Percentiles rank a stretch among this genome's conserved stretches.
phyloP scores from a whole-genome alignment of 2,113 vertebrate species.

The Brevimyrus niger region DNA sequence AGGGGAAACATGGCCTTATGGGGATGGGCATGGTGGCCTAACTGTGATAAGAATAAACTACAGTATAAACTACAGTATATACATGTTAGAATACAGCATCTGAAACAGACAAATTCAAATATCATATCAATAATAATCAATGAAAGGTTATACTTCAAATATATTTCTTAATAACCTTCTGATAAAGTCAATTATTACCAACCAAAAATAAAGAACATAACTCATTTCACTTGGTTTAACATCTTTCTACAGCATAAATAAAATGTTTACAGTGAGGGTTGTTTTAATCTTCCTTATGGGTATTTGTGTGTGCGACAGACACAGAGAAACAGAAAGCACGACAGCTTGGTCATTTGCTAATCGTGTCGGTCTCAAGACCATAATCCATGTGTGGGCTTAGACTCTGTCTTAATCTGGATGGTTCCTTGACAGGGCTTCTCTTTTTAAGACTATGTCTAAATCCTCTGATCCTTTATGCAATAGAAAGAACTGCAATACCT shows the following conservation, averaged over 20 bases:
- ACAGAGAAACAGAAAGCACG: conserved; percentile 11
- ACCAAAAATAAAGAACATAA: not conserved
- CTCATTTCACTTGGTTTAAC: not conserved
- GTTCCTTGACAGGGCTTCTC: conserved; percentile 70
- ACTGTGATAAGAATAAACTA: not conserved
- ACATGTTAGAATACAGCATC: not conserved
- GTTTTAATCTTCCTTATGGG: not conserved
- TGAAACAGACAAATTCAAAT: not conserved
- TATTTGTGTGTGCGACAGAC: not conserved
- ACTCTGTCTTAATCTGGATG: conserved; percentile 67
- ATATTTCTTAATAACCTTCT: not conserved
- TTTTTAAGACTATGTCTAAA: conserved; percentile 73
- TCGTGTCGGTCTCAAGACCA: conserved; percentile 40
- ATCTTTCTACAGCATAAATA: not conserved
- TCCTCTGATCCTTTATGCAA: conserved; percentile 57
- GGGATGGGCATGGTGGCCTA: not conserved
- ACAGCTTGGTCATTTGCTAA: conserved; percentile 43
- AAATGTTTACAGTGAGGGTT: not conserved
- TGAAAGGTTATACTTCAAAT: not conserved
- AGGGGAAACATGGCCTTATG: not conserved
- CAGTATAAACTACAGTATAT: not conserved
- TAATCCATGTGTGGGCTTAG: conserved; percentile 52
- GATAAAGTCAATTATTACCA: not conserved
- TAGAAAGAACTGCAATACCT: not conserved
- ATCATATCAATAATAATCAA: not conserved